These are phyloP conservation scores for Ictidomys tridecemlineatus DNA, from an alignment of 2,113 vertebrate species.

Conservation along the genomic window DNA sequence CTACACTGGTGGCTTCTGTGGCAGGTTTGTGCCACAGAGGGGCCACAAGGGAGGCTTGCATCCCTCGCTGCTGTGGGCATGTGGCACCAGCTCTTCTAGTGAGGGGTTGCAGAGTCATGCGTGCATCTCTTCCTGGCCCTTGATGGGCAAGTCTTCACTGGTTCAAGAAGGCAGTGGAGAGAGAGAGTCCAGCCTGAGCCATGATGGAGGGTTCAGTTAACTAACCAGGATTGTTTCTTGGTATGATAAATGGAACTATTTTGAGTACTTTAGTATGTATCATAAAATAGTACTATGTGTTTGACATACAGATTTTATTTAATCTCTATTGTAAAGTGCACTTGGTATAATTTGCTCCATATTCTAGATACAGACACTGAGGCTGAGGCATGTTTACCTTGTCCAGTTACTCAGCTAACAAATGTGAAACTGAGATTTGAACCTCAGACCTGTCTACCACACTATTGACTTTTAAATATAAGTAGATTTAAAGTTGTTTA, in stretches of 20 bases:
- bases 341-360: neutral
- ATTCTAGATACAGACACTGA: neutral
- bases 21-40: neutral
- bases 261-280: neutral
- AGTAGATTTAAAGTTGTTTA: neutral
- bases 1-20: neutral
- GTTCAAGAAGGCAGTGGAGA: neutral
- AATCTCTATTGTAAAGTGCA: accelerated
- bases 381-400: neutral
- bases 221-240: too few relatives aligned
- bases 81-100: neutral
- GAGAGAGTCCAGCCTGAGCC: too few relatives aligned
- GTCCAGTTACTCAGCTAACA: neutral
- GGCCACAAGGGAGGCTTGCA: neutral
- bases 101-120: too few relatives aligned
- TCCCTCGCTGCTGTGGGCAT: accelerated
- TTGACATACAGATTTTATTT: neutral
- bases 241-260: accelerated
- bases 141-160: too few relatives aligned
- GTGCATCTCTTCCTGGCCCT: neutral
- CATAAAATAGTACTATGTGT: neutral
- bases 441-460: neutral
- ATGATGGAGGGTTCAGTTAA: accelerated
- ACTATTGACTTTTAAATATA: neutral
- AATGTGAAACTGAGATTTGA: neutral